A percentile compares a stretch with the other conserved stretches of the same genome.
Conservation (phyloP, 2,797 vertebrate species). For the Takifugu ocellatus region DNA sequence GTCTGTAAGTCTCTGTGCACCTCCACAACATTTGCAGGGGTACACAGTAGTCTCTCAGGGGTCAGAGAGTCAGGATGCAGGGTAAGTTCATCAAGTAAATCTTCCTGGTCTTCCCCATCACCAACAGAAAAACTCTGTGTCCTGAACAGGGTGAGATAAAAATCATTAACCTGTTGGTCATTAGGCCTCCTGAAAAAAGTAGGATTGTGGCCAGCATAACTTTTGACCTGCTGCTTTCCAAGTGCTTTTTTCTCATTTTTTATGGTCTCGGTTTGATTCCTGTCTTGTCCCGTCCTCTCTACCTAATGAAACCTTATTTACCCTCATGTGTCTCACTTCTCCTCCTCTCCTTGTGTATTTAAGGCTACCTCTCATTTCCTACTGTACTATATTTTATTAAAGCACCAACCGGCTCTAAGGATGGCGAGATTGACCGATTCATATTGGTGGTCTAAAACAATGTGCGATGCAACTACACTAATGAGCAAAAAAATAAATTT, state of each 20-base stretch:
- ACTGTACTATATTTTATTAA: neutral
- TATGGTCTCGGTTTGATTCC: too few relatives aligned
- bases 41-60: slow-evolving; percentile 72
- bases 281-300: too few relatives aligned
- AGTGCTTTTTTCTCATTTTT: too few relatives aligned
- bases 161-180: neutral
- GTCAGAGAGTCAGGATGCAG: slow-evolving; percentile 80
- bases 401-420: neutral
- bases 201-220: neutral
- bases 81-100: slow-evolving; percentile 81
- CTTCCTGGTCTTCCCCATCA: slow-evolving; percentile 77
- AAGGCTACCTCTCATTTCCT: neutral
- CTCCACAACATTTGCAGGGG: slow-evolving; percentile 83
- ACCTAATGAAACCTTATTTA: too few relatives aligned
- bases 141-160: slow-evolving; percentile 68
- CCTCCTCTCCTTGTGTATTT: slow-evolving; percentile 19
- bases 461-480: too few relatives aligned
- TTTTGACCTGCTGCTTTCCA: too few relatives aligned
- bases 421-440: too few relatives aligned
- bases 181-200: neutral
- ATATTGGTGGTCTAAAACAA: too few relatives aligned
- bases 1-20: slow-evolving; percentile 80
- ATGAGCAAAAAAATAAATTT: too few relatives aligned
- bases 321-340: too few relatives aligned
- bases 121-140: slow-evolving; percentile 78